These are phyloP conservation scores for Tenthredo mesomela DNA, from an alignment of 2,888 invertebrate species.

Conservation along the genomic window DNA sequence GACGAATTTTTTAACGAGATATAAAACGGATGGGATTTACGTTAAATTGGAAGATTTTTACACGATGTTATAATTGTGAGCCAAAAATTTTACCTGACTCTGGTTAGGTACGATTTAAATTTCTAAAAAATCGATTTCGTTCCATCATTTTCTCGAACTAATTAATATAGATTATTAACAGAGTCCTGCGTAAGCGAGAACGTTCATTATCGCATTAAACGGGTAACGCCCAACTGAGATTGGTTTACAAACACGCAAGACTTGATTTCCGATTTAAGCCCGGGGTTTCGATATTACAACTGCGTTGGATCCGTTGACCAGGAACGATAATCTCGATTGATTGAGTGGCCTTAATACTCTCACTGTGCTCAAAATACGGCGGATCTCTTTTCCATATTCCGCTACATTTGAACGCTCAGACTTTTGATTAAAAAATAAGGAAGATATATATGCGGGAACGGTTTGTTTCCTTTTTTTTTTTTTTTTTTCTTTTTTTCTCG, in stretches of 20 bases:
- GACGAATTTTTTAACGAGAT: background rate
- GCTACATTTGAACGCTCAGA: background rate
- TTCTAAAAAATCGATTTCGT: background rate
- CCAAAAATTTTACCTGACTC: background rate
- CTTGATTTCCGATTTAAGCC: slow-evolving; percentile 19
- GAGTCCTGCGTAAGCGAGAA: slow-evolving; percentile 4
- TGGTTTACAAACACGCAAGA: slow-evolving; percentile 15
- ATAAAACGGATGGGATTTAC: background rate
- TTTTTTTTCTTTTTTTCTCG: background rate
- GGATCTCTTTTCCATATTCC: background rate
- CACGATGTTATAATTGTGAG: background rate
- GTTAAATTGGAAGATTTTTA: background rate
- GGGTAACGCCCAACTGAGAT: slow-evolving; percentile 17
- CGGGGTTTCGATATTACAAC: background rate
- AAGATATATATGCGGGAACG: background rate
- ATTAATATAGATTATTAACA: slow-evolving; percentile 7
- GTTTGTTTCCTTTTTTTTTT: background rate
- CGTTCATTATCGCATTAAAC: background rate
- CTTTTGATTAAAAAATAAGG: background rate
- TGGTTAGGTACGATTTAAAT: background rate
- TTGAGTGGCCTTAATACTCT: background rate
- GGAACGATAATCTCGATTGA: slow-evolving; percentile 27
- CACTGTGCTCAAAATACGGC: background rate
- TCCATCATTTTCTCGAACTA: slow-evolving; percentile 7
- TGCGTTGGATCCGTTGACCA: background rate